phyloP scores from a whole-genome alignment of 2,797 vertebrate genomes.

The Phylloscopus collybita region DNA sequence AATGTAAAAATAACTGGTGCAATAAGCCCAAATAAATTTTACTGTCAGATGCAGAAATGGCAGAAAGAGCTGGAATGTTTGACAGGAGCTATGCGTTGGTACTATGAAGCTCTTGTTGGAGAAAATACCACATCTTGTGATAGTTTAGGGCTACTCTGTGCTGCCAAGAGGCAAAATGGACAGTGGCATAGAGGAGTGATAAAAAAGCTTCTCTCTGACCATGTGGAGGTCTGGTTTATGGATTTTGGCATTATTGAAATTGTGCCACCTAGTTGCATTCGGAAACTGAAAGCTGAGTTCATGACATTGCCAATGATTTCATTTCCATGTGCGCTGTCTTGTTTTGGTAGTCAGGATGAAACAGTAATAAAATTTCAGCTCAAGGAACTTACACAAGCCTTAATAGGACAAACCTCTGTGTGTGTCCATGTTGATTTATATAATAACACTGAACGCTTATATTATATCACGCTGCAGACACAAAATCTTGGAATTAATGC shows the following conservation, averaged over 20 bases:
- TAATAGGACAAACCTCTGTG: constrained; percentile 80
- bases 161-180: constrained; percentile 85
- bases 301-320: constrained; percentile 82
- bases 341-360: constrained; percentile 70
- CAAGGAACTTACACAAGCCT: constrained; percentile 77
- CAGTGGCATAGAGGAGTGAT: constrained; percentile 90
- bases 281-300: constrained; percentile 83
- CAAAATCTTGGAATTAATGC: background rate
- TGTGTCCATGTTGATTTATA: constrained; percentile 77
- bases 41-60: constrained; percentile 83
- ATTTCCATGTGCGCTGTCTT: constrained; percentile 85
- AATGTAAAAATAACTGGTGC: constrained; percentile 84
- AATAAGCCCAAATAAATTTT: constrained; percentile 83
- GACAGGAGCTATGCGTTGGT: constrained; percentile 77
- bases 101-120: constrained; percentile 74
- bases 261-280: constrained; percentile 79
- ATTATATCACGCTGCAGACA: constrained; percentile 79
- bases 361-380: constrained; percentile 76
- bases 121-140: constrained; percentile 61
- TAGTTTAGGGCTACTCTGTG: constrained; percentile 87
- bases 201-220: constrained; percentile 82
- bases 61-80: constrained; percentile 81
- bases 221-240: constrained; percentile 86
- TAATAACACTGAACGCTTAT: constrained; percentile 72
- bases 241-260: constrained; percentile 89